Evolutionary conservation across 2,888 invertebrate genomes (phyloP), one percentile per base, ranked within the genome.

Genomic region (Anticlea derivata): DNA sequence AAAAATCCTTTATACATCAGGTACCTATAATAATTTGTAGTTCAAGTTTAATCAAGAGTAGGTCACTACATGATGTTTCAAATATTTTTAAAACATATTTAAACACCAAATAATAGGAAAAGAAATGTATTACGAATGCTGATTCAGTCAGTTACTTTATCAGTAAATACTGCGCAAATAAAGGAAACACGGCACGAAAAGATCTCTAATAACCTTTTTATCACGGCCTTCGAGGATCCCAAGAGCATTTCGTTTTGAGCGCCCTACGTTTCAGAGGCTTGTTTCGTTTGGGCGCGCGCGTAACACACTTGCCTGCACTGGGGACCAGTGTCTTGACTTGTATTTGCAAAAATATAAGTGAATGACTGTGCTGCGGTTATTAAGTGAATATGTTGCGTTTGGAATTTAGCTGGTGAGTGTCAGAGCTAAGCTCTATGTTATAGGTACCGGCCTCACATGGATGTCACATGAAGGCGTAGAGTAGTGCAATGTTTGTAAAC

Each of bases 231-330:
- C 56, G 47, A 46, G 41, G 60, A 41, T 23, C 43, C 31, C 41
- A 35, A 43, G 41, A 41, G 17, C 48, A 41, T 59, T 62, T 68
- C 66, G 75, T 73, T 70, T 65, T 63, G 73, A n/a, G 64, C 68
- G 68, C 68, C 70, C 70, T 75, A 61, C 52, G 60, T 69, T 78
- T 75, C 75, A 68, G 73, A 65, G 64, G 60, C 65, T 76, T 80
- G 80, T 81, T 60, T 67, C 65, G 64, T 61, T 68, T 65, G 55
- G 61, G 66, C 78, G 68, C 64, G 75, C 73, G 76, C 55, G 61
- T 65, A 63, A 70, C 56, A 61, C 68, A 71, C 73, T 17, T 75
- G 20, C 33, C 20, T 33, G 69, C 72, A 35, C 20, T 26, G 17
- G 7, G n/a, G 31, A 45, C 41, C 37, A 39, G 31, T 50, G 47